phyloP scores from a whole-genome alignment of 2,888 invertebrate genomes.

The Acrobasis suavella region DNA sequence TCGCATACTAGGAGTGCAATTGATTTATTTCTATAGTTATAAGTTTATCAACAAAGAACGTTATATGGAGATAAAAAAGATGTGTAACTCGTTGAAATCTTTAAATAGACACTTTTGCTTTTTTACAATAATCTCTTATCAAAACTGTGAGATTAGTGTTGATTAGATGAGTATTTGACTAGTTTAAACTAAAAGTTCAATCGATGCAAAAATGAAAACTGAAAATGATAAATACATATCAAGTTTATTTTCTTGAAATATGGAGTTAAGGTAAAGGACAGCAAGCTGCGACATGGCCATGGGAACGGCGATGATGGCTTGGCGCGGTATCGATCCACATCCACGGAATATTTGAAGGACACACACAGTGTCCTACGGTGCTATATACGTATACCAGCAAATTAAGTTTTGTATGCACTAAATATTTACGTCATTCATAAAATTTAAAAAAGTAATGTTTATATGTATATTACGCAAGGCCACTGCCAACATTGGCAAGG shows the following conservation, averaged over 20 bases:
- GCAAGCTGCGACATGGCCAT: constrained; percentile 20
- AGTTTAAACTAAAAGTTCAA: too few species aligned
- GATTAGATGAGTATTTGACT: too few species aligned
- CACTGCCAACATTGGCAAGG: too few species aligned
- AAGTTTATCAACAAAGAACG: not conserved
- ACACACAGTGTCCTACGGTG: constrained; percentile 19
- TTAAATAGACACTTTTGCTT: too few species aligned
- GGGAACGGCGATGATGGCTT: constrained; percentile 31
- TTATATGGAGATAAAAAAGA: too few species aligned
- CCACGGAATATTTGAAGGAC: constrained; percentile 39
- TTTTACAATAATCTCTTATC: too few species aligned
- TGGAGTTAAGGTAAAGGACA: constrained; percentile 3
- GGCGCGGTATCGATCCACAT: constrained; percentile 45
- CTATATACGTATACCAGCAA: constrained; percentile 8
- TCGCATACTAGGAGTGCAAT: not conserved
- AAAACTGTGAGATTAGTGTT: too few species aligned
- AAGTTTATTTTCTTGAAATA: not conserved
- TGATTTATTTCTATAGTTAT: not conserved
- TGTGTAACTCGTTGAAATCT: too few species aligned
- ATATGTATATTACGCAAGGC: too few species aligned
- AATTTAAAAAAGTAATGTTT: not conserved
- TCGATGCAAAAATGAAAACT: not conserved
- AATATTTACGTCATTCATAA: too few species aligned
- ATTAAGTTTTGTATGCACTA: not conserved
- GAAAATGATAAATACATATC: not conserved